Base-by-base conservation (phyloP, 1,140 invertebrate genomes). In the Mactra quadrangularis region DNA sequence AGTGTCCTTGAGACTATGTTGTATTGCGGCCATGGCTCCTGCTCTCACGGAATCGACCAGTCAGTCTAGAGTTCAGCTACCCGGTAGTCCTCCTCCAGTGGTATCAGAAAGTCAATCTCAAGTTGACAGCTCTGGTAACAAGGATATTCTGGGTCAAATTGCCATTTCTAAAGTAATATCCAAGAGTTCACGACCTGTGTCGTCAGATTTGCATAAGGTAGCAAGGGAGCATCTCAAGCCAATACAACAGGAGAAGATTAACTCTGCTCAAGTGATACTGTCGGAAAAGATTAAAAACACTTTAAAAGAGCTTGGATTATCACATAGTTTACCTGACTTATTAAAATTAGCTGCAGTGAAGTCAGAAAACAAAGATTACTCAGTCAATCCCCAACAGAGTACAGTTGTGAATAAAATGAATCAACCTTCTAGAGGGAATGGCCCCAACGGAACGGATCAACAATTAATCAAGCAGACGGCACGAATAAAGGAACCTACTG, bases 11-110 rank as follows among this genome's bases (percentile, higher is more conserved):
- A 90, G 91, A 90, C 84, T 91, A 91, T 92, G 91, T 83, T 91
- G 91, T 85, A 87, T 90, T 85, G 89, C 89, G 84, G 88, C 88
- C 75, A 92, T 92, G 91, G 91, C 91, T 83, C 91, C 91, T 60
- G 91, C 91, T 62, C 87, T 92, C 55, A 92, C 90, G 75, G 90
- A 92, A 83, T 87, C 90, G 81, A 87, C 88, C 59, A 86, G 86
- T 55, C 87, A 90, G 76, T 84, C 87, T 59, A 83, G 85, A 71
- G 88, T 89, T 62, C 89, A 88, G 75, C 82, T 91, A 53, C 85
- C 88, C 38, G 72, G 76, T 38, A 75, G 85, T 45, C 86, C 85
- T 19, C 82, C 86, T 52, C 83, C 87, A 66, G 47, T 83, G 27
- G 68, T 72, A 13, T 70, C 77, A 25, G 78, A 83, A 52, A 52